Evolutionary conservation across 2,797 vertebrate species (phyloP), one percentile per base, ranked within the genome.

Genomic region (Macroramphosus scolopax): DNA sequence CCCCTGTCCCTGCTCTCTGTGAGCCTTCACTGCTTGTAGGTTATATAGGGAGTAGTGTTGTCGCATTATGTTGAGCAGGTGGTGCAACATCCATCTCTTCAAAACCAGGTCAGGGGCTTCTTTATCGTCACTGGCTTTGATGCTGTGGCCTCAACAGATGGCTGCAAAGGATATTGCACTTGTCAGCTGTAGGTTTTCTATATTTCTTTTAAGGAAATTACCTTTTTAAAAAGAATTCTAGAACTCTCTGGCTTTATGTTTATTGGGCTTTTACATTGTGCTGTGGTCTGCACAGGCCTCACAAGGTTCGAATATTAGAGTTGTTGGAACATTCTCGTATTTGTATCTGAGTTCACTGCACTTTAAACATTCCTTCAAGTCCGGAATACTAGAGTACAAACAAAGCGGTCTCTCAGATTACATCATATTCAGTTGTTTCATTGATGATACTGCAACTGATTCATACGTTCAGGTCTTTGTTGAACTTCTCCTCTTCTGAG

Each of bases 401-500:
- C 16, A 49, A n/a, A 61, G 32, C 50, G 49, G 42, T 32, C 22
- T 5, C 17, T 8, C 24, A 15, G 41, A 12, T 39, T 14, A 18
- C 28, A 39, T 25, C 30, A 39, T 11, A 44, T 41, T 31, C 4
- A 29, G 12, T 18, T 22, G 14, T 58, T 47, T 44, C 17, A 53
- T 34, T 36, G 42, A 45, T 41, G 24, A 48, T 34, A n/a, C n/a
- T n/a, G n/a, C n/a, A n/a, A n/a, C n/a, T n/a, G n/a, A n/a, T 10
- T 5, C 8, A 16, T 17, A 17, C 15, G 9, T 36, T 36, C 34
- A n/a, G n/a, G n/a, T n/a, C 6, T 12, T 8, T 36, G 8, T 9
- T 16, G 14, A 8, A 6, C 17, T 11, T 17, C 17, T 36, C 17
- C 17, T 15, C n/a, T 41, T 56, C 72, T 68, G 40, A 51, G 28